Evolutionary conservation across 2,797 vertebrate genomes (phyloP), one percentile per base, ranked within the genome.

Genomic region (Pangasius djambal): DNA sequence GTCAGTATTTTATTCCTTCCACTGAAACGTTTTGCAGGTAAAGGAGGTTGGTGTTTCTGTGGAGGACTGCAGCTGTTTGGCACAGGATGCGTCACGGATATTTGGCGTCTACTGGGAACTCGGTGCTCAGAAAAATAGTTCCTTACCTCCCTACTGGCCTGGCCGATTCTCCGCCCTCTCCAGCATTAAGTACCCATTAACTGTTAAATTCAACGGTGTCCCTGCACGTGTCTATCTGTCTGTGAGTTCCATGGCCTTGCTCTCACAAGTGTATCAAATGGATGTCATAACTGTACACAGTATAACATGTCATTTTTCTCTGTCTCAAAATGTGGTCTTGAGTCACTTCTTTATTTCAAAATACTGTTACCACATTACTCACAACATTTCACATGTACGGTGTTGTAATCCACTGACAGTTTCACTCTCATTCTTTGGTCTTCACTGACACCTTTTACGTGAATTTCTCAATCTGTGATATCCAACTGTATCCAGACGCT

Each of bases 61-160:
- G 61, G 95, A 96, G 89, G 94, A 97, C 93, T 97, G 97, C 93
- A 95, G 96, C 93, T 97, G 97, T 88, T 89, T 97, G 91, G 96
- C 96, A 22, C 92, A 94, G 89, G 97, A 97, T 6, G 95, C 94
- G 13, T 89, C 81, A 12, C 93, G 95, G 55, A 94, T 97, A 90
- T 96, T 97, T 61, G 93, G 92, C 12, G 91, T 96, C n/a, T 97
- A 97, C 92, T 96, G 94, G 94, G 90, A 90, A 83, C 34, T 97
- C 2, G 95, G 96, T 0, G 93, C 90, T 1, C 78, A 81, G 0
- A 90, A 88, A 37, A 94, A 93, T n/a, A 90, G 86, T n/a, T 93
- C 95, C 67, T 89, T 97, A 25, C 96, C 96, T 0, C 89, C 78
- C 0, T 94, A 93, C 88, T 97, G 96, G 96, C 96, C 96, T 0